These are phyloP conservation scores for Cygnus atratus DNA, from an alignment of 2,113 vertebrate species.

Conservation along the genomic window DNA sequence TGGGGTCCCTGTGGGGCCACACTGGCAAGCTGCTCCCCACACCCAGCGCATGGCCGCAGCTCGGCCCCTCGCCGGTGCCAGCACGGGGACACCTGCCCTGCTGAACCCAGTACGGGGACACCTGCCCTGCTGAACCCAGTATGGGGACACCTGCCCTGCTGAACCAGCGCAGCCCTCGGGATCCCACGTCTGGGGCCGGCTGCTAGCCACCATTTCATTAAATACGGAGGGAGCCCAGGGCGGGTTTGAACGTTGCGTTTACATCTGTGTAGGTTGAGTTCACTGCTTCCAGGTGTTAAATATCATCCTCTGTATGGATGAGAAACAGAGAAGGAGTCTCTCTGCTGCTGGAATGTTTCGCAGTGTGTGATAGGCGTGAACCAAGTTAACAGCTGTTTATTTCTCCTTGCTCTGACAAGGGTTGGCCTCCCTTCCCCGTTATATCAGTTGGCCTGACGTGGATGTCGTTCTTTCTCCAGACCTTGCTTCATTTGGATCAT, in stretches of 20 bases:
- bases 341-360: neutral
- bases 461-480: neutral
- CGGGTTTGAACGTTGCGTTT: accelerated
- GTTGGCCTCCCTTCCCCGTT: neutral
- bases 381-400: neutral
- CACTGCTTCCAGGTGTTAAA: accelerated
- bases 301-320: accelerated
- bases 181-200: neutral
- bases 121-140: too few species aligned
- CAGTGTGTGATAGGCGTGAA: accelerated
- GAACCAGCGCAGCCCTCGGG: too few species aligned
- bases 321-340: neutral
- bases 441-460: accelerated
- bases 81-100: too few species aligned
- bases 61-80: too few species aligned
- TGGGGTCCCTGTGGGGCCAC: too few species aligned
- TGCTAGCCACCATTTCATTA: neutral
- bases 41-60: too few species aligned
- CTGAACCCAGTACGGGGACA: too few species aligned
- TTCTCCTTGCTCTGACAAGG: neutral
- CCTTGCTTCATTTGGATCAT: accelerated
- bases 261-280: accelerated
- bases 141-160: too few species aligned
- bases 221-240: accelerated
- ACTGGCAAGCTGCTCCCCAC: too few species aligned